phyloP scores from a whole-genome alignment of 2,888 invertebrate species.

The Nephrotoma flavescens region DNA sequence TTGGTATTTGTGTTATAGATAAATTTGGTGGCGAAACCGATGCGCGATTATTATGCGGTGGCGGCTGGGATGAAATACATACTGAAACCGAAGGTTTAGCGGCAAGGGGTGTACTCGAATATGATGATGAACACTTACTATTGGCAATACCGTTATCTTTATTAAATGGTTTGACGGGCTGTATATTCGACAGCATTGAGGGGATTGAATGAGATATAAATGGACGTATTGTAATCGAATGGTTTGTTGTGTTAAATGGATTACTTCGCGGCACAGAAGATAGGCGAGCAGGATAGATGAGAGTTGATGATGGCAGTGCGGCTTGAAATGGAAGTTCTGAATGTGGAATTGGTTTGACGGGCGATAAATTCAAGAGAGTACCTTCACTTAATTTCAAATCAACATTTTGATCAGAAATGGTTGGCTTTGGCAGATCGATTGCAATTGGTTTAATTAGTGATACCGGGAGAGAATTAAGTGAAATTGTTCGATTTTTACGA shows the following conservation, averaged over 20 bases:
- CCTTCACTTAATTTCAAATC: background rate
- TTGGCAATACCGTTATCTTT: background rate
- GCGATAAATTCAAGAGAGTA: background rate
- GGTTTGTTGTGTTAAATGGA: background rate
- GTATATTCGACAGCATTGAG: background rate
- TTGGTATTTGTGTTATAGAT: background rate
- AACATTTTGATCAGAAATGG: background rate
- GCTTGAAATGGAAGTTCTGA: background rate
- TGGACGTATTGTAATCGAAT: background rate
- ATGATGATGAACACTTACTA: background rate
- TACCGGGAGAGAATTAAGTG: background rate
- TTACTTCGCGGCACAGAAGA: background rate
- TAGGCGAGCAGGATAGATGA: background rate
- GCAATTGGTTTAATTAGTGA: background rate
- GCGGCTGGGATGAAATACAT: background rate
- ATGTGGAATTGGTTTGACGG: background rate
- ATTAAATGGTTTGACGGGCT: background rate
- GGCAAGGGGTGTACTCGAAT: background rate
- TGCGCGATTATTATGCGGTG: background rate
- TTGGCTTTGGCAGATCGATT: background rate
- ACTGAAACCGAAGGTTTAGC: background rate
- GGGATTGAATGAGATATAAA: background rate
- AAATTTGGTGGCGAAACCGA: background rate
- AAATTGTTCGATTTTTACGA: background rate
- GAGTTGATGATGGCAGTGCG: background rate